phyloP scores from a whole-genome alignment of 2,113 vertebrate genomes.

The Natator depressus region DNA sequence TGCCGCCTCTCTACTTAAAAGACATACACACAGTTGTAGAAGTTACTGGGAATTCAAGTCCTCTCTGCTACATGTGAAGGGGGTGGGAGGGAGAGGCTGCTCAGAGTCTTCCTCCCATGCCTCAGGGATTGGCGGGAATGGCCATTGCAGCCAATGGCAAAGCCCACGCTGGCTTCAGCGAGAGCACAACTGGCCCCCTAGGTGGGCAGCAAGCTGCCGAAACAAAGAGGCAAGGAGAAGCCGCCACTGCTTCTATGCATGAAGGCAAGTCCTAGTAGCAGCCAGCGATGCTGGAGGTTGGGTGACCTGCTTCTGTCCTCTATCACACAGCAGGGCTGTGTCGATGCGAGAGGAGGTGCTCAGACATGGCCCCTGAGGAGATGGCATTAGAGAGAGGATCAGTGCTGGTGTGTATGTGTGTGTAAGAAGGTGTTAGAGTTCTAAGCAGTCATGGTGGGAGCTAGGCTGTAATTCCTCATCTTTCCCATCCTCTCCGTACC shows the following conservation, averaged over 20 bases:
- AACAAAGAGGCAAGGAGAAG: neutral
- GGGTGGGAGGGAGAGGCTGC: no score
- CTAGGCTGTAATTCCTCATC: neutral
- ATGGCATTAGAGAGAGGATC: neutral
- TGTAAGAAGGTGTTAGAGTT: neutral
- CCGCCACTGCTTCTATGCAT: neutral
- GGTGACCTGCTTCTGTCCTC: neutral
- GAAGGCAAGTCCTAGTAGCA: neutral
- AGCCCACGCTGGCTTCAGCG: neutral
- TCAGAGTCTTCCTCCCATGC: no score
- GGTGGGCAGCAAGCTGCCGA: no score
- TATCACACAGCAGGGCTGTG: accelerated
- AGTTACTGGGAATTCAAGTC: no score
- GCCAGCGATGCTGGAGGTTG: neutral
- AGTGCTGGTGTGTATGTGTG: neutral
- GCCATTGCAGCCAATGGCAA: neutral
- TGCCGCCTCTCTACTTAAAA: no score
- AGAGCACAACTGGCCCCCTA: neutral
- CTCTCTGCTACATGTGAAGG: no score
- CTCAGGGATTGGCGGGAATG: no score
- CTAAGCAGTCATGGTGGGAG: neutral
- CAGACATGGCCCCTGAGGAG: neutral
- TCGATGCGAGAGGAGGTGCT: neutral
- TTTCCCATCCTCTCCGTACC: accelerated
- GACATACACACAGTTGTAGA: no score